A percentile compares a stretch with the other conserved stretches of the same genome.
phyloP scores from a whole-genome alignment of 2,888 invertebrate species.

The Beris chalybata region DNA sequence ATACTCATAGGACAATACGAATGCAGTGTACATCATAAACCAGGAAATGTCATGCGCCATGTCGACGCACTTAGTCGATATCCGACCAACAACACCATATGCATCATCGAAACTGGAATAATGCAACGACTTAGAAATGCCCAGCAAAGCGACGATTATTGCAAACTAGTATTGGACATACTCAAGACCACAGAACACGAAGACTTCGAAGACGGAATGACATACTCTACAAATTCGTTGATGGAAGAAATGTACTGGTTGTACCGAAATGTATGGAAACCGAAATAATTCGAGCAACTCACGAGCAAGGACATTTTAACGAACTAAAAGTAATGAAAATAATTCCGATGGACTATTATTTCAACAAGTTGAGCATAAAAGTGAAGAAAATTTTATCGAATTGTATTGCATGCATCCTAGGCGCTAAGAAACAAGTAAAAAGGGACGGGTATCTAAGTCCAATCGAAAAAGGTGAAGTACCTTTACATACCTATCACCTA shows the following conservation, averaged over 20 bases:
- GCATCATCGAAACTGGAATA: too few relatives aligned
- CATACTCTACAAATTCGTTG: slow-evolving; percentile 23
- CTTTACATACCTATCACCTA: slow-evolving; percentile 14
- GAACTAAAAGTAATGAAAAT: slow-evolving; percentile 13
- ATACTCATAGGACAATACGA: too few relatives aligned
- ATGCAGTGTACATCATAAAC: too few relatives aligned
- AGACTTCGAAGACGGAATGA: not conserved
- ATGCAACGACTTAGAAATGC: too few relatives aligned
- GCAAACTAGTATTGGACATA: too few relatives aligned
- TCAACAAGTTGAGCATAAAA: slow-evolving; percentile 15
- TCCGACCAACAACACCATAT: too few relatives aligned
- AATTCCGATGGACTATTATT: slow-evolving; percentile 13
- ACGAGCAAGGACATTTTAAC: slow-evolving; percentile 34
- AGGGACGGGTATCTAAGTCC: slow-evolving; percentile 6
- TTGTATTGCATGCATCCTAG: slow-evolving; percentile 20
- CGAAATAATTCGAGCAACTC: slow-evolving; percentile 19
- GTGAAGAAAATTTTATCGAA: not conserved
- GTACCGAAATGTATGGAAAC: slow-evolving; percentile 29
- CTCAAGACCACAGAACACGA: too few relatives aligned
- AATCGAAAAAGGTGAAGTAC: not conserved
- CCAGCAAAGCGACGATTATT: too few relatives aligned
- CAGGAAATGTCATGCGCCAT: too few relatives aligned
- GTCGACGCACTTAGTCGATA: too few relatives aligned
- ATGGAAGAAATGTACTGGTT: slow-evolving; percentile 33
- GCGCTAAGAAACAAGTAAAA: slow-evolving; percentile 4